Evolutionary conservation across 2,113 vertebrate species (phyloP).

Genomic region (Martes martes): DNA sequence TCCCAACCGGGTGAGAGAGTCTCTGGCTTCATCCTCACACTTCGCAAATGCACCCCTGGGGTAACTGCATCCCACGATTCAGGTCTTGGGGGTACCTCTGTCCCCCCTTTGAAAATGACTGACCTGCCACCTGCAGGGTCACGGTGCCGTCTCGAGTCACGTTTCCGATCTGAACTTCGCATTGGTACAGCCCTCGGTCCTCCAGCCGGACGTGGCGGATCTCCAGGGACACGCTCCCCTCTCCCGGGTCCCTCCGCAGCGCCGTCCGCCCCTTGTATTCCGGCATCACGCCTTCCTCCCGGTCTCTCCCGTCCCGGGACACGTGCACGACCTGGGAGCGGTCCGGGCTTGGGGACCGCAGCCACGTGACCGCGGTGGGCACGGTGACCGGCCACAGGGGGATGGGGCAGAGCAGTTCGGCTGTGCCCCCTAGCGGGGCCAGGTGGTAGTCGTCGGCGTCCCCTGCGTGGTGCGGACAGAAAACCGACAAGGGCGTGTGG

Average conservation of each 20-base stretch:
- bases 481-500: not conserved
- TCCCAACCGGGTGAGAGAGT: not conserved
- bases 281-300: slow-evolving; percentile 4
- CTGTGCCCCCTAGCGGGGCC: slow-evolving; percentile 49
- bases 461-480: not conserved
- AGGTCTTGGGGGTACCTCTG: not conserved
- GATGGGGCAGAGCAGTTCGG: slow-evolving; percentile 57
- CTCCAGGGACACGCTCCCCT: slow-evolving; percentile 28
- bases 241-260: not conserved
- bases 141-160: slow-evolving; percentile 37
- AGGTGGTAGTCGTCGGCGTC: not conserved
- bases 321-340: slow-evolving; percentile 13
- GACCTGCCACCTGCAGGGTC: slow-evolving; percentile 66
- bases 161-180: slow-evolving; percentile 50
- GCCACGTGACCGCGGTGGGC: slow-evolving; percentile 47
- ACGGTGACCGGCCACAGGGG: not conserved
- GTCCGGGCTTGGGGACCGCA: not conserved
- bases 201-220: slow-evolving; percentile 50
- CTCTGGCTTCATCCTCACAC: not conserved
- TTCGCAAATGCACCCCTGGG: not conserved
- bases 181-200: slow-evolving; percentile 59
- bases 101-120: not conserved
- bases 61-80: not conserved
- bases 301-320: slow-evolving; percentile 21
- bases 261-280: slow-evolving; percentile 62